Evolutionary conservation across 2,888 invertebrate species (phyloP), one percentile per base, ranked within the genome.

Genomic region (Pimpla rufipes): DNA sequence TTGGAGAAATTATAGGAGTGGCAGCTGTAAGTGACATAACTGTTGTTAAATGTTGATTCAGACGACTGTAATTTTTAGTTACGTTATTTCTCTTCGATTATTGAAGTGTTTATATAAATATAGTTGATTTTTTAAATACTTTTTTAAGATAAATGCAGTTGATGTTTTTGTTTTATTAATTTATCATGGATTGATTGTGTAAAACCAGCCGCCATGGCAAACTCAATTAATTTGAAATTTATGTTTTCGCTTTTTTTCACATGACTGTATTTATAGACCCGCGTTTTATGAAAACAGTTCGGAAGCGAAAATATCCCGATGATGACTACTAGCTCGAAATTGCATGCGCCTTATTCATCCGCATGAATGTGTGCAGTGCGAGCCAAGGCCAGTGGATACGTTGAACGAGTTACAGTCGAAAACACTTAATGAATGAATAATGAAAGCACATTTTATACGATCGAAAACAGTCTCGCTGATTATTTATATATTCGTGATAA

Each of bases 401-500:
- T 59, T 16, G 6, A 59, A 59, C 35, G 37, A 59, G 59, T 37
- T 37, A 29, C 29, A 16, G 35, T 37, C 29, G n/a, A 37, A 59
- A 59, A 59, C 35, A 37, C 37, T 59, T 18, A 1, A 59, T 59
- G 7, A 13, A 55, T 55, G 55, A 55, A 55, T 37, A 37, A 59
- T 59, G 7, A 59, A 59, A 35, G 5, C 59, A n/a, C n/a, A n/a
- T n/a, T 16, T 59, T n/a, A 16, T 16, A 8, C 35, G n/a, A 35
- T 8, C 21, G 11, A 37, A 59, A 59, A 59, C 29, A 16, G 35
- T 59, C 37, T 4, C 37, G 29, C 8, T 10, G 16, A 37, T 37
- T 59, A 59, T 59, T 59, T 37, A 59, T 59, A 35, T 59, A 59
- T 59, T 59, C 59, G 2, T 2, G 59, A 23, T 59, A 35, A 37